Base-by-base conservation (phyloP, 2,797 vertebrate species). In the Gallinago solitaria region DNA sequence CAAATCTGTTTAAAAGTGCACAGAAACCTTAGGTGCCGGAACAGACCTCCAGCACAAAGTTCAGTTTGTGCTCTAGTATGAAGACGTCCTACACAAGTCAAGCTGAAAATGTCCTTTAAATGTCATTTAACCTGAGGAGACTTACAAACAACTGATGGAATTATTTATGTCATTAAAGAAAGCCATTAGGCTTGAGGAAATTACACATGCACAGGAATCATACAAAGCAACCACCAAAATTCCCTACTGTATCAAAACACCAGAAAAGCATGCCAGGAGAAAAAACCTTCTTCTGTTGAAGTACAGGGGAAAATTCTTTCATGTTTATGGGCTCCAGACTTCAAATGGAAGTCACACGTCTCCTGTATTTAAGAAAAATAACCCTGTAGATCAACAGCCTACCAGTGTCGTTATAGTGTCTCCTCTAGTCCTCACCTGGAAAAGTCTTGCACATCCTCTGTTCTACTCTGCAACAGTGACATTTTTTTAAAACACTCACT, bases 141-240 rank as follows among this genome's bases (percentile, higher is more conserved):
- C 39, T 63, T 76, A 67, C 9, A 79, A 81, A 71, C 45, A 84
- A 74, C 48, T 41, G 51, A 87, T 43, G 50, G 71, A 95, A 91
- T 68, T 64, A 59, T 33, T 43, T 30, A 65, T 48, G 47, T 21
- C 56, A 82, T 79, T 86, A 90, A 87, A 85, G 35, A 71, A 92
- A 89, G 33, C 16, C 89, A 89, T 87, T 89, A 87, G 86, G 61
- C 64, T 35, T 80, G 28, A 91, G 87, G 76, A 95, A 92, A 96
- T 89, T 30, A 87, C 60, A 73, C 33, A 69, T 5, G n/a, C 43
- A 89, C 21, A 69, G 86, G 92, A 92, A 90, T 89, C 61, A 69
- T 67, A 96, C 39, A 86, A 12, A 90, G 54, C 37, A 89, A 82
- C 20, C 10, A 82, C 13, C 3, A 8, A 61, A 94, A 92, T 63